These are phyloP conservation scores for Balaeniceps rex DNA, from an alignment of 2,113 vertebrate species.

Conservation along the genomic window DNA sequence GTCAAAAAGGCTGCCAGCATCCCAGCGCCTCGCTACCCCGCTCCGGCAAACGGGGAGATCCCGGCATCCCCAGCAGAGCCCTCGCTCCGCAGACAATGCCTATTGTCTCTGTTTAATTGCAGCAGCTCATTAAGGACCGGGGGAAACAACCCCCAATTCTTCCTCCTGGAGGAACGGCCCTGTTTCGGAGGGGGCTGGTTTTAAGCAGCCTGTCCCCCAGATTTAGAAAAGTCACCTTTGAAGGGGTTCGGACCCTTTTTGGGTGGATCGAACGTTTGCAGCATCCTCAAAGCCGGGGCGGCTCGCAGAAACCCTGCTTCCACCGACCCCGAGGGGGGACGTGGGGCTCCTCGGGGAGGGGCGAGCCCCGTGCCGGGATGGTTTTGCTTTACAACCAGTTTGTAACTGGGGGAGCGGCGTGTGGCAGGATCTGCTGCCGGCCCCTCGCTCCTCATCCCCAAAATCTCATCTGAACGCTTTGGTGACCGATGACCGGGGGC, in stretches of 20 bases:
- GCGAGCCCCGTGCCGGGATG: not conserved
- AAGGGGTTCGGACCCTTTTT: not conserved
- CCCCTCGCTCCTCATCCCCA: not conserved
- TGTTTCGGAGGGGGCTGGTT: not conserved
- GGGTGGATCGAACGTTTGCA: not conserved
- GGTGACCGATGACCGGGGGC: not conserved
- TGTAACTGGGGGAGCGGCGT: rapidly evolving
- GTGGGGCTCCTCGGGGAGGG: not conserved
- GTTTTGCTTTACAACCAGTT: not conserved
- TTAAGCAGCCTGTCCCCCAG: not conserved
- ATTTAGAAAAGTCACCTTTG: not conserved
- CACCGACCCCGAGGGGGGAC: not conserved
- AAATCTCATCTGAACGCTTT: not conserved
- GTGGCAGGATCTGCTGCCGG: not conserved
- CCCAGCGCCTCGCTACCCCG: not conserved
- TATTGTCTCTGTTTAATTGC: not conserved
- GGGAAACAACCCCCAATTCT: not conserved
- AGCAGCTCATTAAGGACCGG: not conserved
- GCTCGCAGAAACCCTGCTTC: not conserved
- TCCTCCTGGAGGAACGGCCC: not conserved
- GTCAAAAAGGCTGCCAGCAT: not conserved
- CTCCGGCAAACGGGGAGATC: not conserved
- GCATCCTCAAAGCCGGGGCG: not conserved
- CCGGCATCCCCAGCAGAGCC: not conserved
- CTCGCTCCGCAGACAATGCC: not conserved